Conservation (phyloP, 23 tunicate genomes). For the Halocynthia aurantium region DNA sequence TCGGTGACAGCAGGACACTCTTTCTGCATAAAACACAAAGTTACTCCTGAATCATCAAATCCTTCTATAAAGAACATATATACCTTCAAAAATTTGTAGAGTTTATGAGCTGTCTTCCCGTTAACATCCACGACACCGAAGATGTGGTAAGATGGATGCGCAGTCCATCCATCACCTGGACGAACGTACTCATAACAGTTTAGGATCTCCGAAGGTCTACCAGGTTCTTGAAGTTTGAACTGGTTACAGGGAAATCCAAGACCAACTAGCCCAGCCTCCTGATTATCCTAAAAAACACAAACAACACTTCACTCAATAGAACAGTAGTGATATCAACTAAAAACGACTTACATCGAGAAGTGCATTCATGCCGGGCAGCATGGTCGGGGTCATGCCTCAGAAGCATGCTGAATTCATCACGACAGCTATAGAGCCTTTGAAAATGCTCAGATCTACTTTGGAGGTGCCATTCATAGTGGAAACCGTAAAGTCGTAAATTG, state of each 20-base stretch:
- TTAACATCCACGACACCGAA: constrained; percentile 42
- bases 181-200: constrained; percentile 31
- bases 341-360: constrained; percentile 20
- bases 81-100: constrained; percentile 36
- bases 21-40: constrained; percentile 13
- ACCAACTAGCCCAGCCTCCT: constrained; percentile 10
- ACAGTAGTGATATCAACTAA: not conserved
- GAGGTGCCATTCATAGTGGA: not conserved
- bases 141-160: constrained; percentile 18
- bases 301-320: not conserved
- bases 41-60: not conserved
- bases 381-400: constrained; percentile 52
- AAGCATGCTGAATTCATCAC: constrained; percentile 51
- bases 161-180: constrained; percentile 31
- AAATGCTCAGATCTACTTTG: constrained; percentile 17
- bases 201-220: constrained; percentile 14
- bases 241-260: constrained; percentile 47
- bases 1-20: constrained; percentile 32
- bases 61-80: not conserved
- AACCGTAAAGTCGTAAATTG: constrained; percentile 9
- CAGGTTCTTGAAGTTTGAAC: constrained; percentile 45
- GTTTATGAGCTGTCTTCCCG: constrained; percentile 18
- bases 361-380: constrained; percentile 57
- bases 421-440: constrained; percentile 26
- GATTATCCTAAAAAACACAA: constrained; percentile 6